A percentile compares a stretch with the other conserved stretches of the same genome.
phyloP scores from a whole-genome alignment of 2,797 vertebrate genomes.

The Acipenser oxyrinchus region DNA sequence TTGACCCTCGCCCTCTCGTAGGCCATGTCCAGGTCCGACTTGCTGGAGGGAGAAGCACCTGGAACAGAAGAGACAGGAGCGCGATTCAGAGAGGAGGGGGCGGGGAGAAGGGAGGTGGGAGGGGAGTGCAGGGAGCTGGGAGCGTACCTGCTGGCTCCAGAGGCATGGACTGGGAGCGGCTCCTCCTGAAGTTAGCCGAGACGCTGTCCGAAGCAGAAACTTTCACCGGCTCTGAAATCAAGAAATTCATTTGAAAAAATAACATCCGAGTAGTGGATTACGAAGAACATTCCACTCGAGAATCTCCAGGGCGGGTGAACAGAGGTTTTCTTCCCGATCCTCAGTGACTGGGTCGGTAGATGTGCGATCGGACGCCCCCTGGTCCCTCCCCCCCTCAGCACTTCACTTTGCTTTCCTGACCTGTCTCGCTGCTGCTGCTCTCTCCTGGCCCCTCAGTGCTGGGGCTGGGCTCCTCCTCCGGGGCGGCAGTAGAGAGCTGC shows the following conservation, averaged over 20 bases:
- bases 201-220: slow-evolving; percentile 24
- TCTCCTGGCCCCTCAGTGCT: slow-evolving; percentile 39
- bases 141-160: slow-evolving; percentile 15
- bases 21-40: slow-evolving; percentile 51
- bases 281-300: too few relatives aligned
- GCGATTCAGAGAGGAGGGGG: background rate
- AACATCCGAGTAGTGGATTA: too few relatives aligned
- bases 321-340: too few relatives aligned
- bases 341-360: too few relatives aligned
- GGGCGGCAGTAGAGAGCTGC: slow-evolving; percentile 39
- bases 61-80: slow-evolving; percentile 11
- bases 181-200: slow-evolving; percentile 35
- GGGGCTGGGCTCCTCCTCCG: slow-evolving; percentile 55
- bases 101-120: too few relatives aligned
- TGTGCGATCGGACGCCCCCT: background rate
- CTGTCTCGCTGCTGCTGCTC: slow-evolving; percentile 40
- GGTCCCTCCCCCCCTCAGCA: background rate
- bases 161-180: slow-evolving; percentile 44
- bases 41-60: slow-evolving; percentile 34
- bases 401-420: slow-evolving; percentile 33
- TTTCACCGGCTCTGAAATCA: slow-evolving; percentile 20
- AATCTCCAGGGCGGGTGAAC: too few relatives aligned
- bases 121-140: background rate
- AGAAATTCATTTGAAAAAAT: too few relatives aligned
- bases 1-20: slow-evolving; percentile 57